Conservation (phyloP, 1,140 invertebrate species). For the Trichonephila clavata region DNA sequence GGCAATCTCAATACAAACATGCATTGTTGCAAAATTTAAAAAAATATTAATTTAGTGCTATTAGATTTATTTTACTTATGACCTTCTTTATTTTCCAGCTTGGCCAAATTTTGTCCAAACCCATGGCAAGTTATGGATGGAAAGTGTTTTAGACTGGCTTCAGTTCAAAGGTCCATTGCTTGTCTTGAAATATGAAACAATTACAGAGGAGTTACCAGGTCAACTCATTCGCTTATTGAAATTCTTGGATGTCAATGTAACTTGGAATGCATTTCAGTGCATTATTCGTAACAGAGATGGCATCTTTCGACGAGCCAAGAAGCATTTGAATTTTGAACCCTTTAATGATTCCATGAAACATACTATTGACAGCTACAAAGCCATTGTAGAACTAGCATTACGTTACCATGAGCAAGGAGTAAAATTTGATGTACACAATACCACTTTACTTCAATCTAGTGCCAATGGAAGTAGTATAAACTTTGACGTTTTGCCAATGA, state of each 20-base stretch:
- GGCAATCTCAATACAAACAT: no score
- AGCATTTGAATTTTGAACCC: conserved; percentile 86
- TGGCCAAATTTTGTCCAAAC: conserved; percentile 87
- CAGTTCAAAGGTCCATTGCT: conserved; percentile 87
- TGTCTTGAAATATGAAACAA: conserved; percentile 87
- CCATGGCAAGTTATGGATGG: conserved; percentile 86
- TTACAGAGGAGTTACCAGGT: conserved; percentile 85
- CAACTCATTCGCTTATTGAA: conserved; percentile 84
- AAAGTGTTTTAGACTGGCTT: conserved; percentile 87
- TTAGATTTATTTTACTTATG: no score
- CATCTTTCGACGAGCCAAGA: conserved; percentile 86
- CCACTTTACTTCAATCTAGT: conserved; percentile 10
- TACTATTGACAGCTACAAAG: conserved; percentile 36
- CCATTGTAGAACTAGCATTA: conserved; percentile 46
- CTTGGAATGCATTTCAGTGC: conserved; percentile 79
- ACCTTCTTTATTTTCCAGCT: conserved; percentile 82
- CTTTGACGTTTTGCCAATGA: conserved; percentile 28
- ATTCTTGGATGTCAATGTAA: conserved; percentile 82
- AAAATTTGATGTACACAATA: conserved; percentile 57
- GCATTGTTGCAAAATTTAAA: no score
- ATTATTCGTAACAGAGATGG: conserved; percentile 83
- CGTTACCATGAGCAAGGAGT: conserved; percentile 57
- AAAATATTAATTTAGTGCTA: no score
- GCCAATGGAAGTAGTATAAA: not conserved
- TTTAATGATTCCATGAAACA: conserved; percentile 80